Conservation (phyloP, 2,888 invertebrate genomes). For the Melitaea athalia region DNA sequence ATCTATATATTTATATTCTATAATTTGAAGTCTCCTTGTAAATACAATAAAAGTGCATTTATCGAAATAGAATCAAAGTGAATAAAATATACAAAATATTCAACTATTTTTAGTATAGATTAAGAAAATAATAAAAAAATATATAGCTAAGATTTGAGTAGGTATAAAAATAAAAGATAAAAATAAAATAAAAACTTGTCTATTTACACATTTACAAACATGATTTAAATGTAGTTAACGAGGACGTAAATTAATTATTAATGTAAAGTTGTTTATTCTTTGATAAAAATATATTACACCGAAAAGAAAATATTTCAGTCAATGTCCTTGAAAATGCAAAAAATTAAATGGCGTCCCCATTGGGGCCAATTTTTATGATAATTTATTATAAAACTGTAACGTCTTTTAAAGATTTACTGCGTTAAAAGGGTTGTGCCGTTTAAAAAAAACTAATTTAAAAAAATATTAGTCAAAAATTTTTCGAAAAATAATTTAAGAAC, state of each 20-base stretch:
- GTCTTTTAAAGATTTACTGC: too few species aligned
- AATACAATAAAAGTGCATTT: slow-evolving; percentile 7
- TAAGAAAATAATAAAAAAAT: slow-evolving; percentile 1
- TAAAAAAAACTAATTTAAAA: background rate
- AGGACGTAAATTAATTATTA: background rate
- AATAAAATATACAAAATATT: slow-evolving; percentile 9
- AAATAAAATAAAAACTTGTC: background rate
- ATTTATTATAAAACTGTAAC: too few species aligned
- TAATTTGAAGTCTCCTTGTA: slow-evolving; percentile 1
- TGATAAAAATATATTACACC: background rate
- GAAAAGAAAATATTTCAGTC: background rate
- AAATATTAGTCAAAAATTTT: background rate
- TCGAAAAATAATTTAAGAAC: background rate
- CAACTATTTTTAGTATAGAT: background rate
- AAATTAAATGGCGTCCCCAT: background rate
- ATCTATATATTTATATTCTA: slow-evolving; percentile 2
- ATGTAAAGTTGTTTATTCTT: background rate
- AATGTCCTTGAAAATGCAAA: background rate
- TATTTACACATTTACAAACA: slow-evolving; percentile 16
- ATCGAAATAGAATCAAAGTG: slow-evolving; percentile 8
- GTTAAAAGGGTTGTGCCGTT: too few species aligned
- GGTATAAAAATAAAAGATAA: background rate
- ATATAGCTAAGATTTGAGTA: background rate
- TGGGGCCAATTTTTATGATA: too few species aligned
- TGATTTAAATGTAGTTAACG: background rate